phyloP scores from a whole-genome alignment of 2,113 vertebrate genomes.

The Silurus meridionalis region DNA sequence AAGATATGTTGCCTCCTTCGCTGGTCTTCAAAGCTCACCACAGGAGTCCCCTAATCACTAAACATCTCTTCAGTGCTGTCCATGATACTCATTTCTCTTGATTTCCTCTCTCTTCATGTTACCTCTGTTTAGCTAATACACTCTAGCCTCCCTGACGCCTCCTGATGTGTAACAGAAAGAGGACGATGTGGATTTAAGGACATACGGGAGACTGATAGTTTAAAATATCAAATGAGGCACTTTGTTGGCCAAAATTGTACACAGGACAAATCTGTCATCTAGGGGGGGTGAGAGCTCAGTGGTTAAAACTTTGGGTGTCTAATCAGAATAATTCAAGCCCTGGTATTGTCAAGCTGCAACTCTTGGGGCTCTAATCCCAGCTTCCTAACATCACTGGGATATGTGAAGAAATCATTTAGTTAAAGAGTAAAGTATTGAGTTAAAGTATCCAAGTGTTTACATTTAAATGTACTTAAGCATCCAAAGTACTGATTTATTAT shows the following conservation, averaged over 20 bases:
- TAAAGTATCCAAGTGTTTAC: too few species aligned
- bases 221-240: background rate
- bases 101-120: background rate
- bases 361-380: too few species aligned
- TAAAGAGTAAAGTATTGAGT: too few species aligned
- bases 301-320: too few species aligned
- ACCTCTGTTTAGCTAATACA: background rate
- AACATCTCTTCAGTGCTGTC: slow-evolving; percentile 35
- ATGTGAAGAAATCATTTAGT: too few species aligned
- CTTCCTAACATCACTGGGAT: too few species aligned
- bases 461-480: too few species aligned
- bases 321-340: too few species aligned
- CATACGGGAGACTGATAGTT: background rate
- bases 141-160: background rate
- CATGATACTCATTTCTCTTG: slow-evolving; percentile 18
- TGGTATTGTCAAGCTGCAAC: too few species aligned
- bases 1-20: slow-evolving; percentile 43
- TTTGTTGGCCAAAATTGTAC: background rate
- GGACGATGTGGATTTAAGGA: background rate
- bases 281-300: too few species aligned
- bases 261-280: background rate
- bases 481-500: too few species aligned
- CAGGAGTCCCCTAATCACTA: slow-evolving; percentile 36
- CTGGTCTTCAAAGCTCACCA: slow-evolving; percentile 47
- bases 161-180: background rate